A percentile compares a stretch with the other conserved stretches of the same genome.
These are phyloP conservation scores for Chionoecetes opilio DNA, from an alignment of 1,140 invertebrate genomes.

Conservation along the genomic window DNA sequence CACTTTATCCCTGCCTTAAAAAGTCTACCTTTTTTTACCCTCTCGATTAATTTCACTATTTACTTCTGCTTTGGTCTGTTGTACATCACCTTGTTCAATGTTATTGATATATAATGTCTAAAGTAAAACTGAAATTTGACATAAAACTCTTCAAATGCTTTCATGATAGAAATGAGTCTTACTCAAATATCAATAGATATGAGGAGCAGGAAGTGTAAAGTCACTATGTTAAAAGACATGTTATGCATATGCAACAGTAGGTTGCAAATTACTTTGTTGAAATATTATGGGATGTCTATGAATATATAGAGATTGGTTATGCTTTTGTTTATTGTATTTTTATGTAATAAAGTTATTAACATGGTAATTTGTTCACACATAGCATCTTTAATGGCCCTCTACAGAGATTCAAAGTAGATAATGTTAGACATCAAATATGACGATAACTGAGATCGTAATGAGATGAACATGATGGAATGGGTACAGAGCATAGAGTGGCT, in stretches of 20 bases:
- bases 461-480: too few relatives aligned
- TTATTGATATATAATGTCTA: neutral
- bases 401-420: too few relatives aligned
- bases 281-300: slow-evolving; percentile 31
- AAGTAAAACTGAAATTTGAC: neutral
- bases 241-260: neutral
- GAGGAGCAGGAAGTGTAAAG: neutral
- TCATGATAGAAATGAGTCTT: neutral
- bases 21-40: neutral
- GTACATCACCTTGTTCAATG: neutral
- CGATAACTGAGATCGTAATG: too few relatives aligned
- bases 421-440: too few relatives aligned
- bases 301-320: slow-evolving; percentile 21
- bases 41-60: neutral
- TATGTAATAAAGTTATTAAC: slow-evolving; percentile 31
- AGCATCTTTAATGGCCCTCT: neutral
- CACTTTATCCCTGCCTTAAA: neutral
- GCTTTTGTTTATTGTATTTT: slow-evolving; percentile 22
- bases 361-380: neutral
- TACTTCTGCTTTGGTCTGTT: neutral
- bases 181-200: neutral
- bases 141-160: neutral
- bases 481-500: too few relatives aligned
- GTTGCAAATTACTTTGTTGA: slow-evolving; percentile 11
- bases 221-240: neutral